These are phyloP conservation scores for Patagioenas fasciata DNA, from an alignment of 2,113 vertebrate genomes.

Conservation along the genomic window DNA sequence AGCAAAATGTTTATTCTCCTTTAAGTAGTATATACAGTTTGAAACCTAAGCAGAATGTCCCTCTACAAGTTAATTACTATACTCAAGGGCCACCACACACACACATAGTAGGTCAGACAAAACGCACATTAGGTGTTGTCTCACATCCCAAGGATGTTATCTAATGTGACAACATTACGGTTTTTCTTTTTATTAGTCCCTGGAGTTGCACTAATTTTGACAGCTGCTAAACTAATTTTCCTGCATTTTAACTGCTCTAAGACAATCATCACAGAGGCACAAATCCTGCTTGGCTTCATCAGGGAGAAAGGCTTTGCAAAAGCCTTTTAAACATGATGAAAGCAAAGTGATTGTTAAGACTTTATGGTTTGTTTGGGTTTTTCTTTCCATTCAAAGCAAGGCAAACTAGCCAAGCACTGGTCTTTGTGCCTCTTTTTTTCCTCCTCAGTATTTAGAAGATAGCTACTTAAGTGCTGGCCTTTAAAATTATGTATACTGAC, in stretches of 20 bases:
- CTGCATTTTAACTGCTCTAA: slow-evolving; percentile 12
- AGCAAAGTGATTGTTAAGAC: slow-evolving; percentile 3
- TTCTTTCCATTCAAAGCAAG: slow-evolving; percentile 13
- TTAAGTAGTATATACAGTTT: background rate
- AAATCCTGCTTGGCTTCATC: background rate
- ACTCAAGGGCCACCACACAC: background rate
- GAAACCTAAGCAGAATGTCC: background rate
- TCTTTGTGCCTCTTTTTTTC: background rate
- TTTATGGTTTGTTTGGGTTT: slow-evolving; percentile 52
- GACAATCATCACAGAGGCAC: background rate
- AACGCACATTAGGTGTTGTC: slow-evolving; percentile 48
- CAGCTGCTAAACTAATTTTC: slow-evolving; percentile 58
- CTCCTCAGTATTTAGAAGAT: background rate
- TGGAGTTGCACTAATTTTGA: slow-evolving; percentile 53
- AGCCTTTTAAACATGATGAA: slow-evolving; percentile 8
- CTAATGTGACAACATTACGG: slow-evolving; percentile 19
- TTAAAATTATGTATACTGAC: background rate
- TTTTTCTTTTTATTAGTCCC: slow-evolving; percentile 60
- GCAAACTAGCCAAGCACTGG: background rate
- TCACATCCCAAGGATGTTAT: slow-evolving; percentile 62
- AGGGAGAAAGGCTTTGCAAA: background rate
- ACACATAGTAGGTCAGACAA: background rate
- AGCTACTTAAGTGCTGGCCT: background rate
- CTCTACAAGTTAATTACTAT: background rate
- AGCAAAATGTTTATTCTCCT: background rate